Evolutionary conservation across 1,140 invertebrate species (phyloP), one percentile per base, ranked within the genome.

Genomic region (Trialeurodes vaporariorum): DNA sequence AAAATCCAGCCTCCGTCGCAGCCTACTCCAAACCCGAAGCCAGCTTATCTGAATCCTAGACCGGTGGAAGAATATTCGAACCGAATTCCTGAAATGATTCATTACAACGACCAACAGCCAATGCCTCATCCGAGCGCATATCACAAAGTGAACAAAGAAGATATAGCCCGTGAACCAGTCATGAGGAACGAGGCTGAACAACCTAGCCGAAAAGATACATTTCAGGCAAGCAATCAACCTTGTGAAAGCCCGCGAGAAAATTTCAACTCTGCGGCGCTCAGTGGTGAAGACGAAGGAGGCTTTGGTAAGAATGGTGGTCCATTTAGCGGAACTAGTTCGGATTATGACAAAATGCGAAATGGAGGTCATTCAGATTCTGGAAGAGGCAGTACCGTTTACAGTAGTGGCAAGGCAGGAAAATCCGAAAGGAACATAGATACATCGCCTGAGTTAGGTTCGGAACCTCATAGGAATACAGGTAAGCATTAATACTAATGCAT

Each of bases 301-400:
- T 49, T 49, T 17, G 17, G 34, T 49, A 49, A 49, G 34, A 49
- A 17, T 2, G 66, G 68, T 22, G 69, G 69, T 21, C 69, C 69
- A 27, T 66, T 67, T 22, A 70, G 68, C 1, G 71, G 70, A 0
- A 61, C 68, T 13, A 80, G 76, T 73, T 84, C 81, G 73, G 87
- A 89, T 80, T 88, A 88, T 72, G 86, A 88, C 73, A 87, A 88
- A 76, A 81, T 85, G 60, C 85, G 85, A 34, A 59, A 68, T 49
- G 68, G 73, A 66, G 71, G 66, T 21, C 73, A 75, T 59, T 73
- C 72, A n/a, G 88, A 90, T 77, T 90, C 87, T 2, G 87, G 87
- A 17, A 81, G 87, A 73, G 87, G 87, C 23, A 88, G 87, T 72
- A 87, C 87, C 17, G 86, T 87, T 61, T 89, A 89, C 76, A 88